Percentiles rank a stretch among this genome's conserved stretches.
phyloP scores from a whole-genome alignment of 2,113 vertebrate species.

The Hemichromis elongatus region DNA sequence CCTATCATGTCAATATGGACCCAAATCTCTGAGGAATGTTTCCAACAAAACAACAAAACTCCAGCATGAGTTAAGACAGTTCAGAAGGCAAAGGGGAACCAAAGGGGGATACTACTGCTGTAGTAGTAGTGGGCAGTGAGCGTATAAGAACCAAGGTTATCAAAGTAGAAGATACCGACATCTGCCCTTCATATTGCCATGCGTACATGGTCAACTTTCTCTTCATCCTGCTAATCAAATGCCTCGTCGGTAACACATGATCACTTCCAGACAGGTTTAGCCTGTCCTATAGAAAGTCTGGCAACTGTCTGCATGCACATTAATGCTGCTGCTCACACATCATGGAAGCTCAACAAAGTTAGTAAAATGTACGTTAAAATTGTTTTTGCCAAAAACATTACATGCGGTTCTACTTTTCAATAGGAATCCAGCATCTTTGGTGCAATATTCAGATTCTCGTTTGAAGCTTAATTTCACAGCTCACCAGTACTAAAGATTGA shows the following conservation, averaged over 20 bases:
- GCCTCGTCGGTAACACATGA: not conserved
- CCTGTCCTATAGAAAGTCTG: slow-evolving; percentile 1
- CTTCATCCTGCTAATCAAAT: not conserved
- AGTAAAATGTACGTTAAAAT: not conserved
- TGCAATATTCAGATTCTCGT: slow-evolving; percentile 25
- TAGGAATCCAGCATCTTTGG: not conserved
- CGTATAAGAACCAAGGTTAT: not conserved
- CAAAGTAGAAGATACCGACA: not conserved
- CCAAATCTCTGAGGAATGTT: not conserved
- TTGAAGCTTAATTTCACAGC: slow-evolving; percentile 65
- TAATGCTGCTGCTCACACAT: not conserved
- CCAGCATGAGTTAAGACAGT: not conserved
- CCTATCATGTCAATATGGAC: not conserved
- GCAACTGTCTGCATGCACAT: not conserved
- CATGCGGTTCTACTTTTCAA: not conserved
- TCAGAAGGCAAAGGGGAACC: not conserved
- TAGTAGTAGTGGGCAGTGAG: not conserved
- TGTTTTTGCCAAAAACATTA: not conserved
- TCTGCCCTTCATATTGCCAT: not conserved
- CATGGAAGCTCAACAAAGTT: not conserved
- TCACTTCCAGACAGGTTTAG: not conserved
- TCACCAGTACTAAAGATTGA: slow-evolving; percentile 57
- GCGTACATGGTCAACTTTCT: not conserved
- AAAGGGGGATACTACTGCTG: not conserved
- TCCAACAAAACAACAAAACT: not conserved